Conservation (phyloP, 1,140 invertebrate genomes). For the Orussus abietinus region DNA sequence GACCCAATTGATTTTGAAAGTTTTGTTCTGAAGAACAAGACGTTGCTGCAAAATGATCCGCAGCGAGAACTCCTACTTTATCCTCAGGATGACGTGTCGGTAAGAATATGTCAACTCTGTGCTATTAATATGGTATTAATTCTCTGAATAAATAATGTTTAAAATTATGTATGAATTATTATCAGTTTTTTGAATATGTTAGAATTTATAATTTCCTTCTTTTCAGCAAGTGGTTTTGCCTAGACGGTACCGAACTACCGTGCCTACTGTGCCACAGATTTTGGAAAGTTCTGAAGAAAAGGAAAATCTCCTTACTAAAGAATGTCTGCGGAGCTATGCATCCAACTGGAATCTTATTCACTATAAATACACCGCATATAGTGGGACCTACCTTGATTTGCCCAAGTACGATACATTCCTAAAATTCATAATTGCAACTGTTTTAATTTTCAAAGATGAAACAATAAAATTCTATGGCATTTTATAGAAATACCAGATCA, state of each 20-base stretch:
- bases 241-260: constrained; percentile 71
- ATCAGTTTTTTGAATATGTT: constrained; percentile 9
- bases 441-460: neutral
- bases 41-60: constrained; percentile 87
- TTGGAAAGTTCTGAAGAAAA: constrained; percentile 37
- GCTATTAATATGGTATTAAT: neutral
- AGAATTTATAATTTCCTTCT: constrained; percentile 10
- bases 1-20: constrained; percentile 89
- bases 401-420: constrained; percentile 62
- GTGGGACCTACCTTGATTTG: constrained; percentile 78
- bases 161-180: constrained; percentile 5
- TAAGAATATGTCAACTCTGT: too few species aligned
- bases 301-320: constrained; percentile 72
- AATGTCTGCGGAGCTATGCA: constrained; percentile 83
- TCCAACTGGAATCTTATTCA: constrained; percentile 83
- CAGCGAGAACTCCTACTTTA: constrained; percentile 84
- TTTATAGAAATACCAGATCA: constrained; percentile 57
- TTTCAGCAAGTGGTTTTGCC: constrained; percentile 74
- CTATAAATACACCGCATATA: constrained; percentile 84
- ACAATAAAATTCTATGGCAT: constrained; percentile 8
- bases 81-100: constrained; percentile 86
- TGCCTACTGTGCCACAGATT: constrained; percentile 60
- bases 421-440: too few species aligned
- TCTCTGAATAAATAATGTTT: too few species aligned
- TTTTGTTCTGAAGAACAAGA: constrained; percentile 86